Evolutionary conservation across 2,888 invertebrate genomes (phyloP).

Genomic region (Iselma pallidipennis): DNA sequence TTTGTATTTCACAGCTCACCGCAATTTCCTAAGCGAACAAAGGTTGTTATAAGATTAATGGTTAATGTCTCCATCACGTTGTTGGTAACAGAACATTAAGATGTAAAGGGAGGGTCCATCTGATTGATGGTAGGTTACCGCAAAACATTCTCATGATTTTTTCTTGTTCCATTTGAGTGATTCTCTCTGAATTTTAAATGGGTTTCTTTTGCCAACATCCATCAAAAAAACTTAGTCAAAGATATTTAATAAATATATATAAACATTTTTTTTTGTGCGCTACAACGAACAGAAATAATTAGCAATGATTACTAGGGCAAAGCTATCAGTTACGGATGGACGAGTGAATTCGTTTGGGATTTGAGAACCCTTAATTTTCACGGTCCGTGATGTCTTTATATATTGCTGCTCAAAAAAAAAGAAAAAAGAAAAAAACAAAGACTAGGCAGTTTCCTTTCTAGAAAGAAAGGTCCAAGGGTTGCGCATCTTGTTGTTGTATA

Average conservation of each 20-base stretch:
- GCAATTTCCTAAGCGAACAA: slow-evolving; percentile 42
- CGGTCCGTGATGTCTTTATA: slow-evolving; percentile 35
- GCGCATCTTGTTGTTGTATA: slow-evolving; percentile 13
- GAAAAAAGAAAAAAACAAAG: slow-evolving; percentile 29
- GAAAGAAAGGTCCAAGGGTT: slow-evolving; percentile 23
- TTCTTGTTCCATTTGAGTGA: background rate
- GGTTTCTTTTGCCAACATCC: slow-evolving; percentile 16
- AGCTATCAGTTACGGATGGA: background rate
- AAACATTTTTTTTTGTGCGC: too few species aligned
- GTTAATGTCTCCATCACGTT: slow-evolving; percentile 15
- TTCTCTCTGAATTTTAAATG: slow-evolving; percentile 25
- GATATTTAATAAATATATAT: slow-evolving; percentile 16
- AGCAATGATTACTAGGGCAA: background rate
- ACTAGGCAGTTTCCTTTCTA: slow-evolving; percentile 21
- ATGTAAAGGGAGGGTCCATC: slow-evolving; percentile 65
- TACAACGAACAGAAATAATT: too few species aligned
- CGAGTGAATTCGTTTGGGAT: slow-evolving; percentile 2
- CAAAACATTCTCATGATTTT: slow-evolving; percentile 23
- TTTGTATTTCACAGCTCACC: slow-evolving; percentile 43
- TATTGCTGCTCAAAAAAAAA: slow-evolving; percentile 18
- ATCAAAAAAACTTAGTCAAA: slow-evolving; percentile 4
- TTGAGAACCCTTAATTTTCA: slow-evolving; percentile 27
- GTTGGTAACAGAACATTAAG: slow-evolving; percentile 58
- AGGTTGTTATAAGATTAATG: slow-evolving; percentile 28
- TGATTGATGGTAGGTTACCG: slow-evolving; percentile 30